Evolutionary conservation across 2,113 vertebrate genomes (phyloP).

Genomic region (Asarcornis scutulata): DNA sequence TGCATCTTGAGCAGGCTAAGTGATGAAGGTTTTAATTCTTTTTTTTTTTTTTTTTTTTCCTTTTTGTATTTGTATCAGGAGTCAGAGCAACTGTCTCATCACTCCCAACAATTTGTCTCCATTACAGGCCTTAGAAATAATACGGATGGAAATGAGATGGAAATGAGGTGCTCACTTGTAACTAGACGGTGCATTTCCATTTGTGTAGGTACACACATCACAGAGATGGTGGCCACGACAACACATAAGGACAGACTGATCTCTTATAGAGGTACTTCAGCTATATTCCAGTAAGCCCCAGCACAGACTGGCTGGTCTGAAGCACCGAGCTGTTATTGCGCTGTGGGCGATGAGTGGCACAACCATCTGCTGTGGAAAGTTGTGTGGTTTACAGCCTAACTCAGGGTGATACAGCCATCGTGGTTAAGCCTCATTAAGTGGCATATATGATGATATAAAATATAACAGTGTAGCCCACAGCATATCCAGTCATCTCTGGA

Average conservation of each 20-base stretch:
- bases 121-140: neutral
- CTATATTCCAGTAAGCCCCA: neutral
- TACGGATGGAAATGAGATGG: neutral
- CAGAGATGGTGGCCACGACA: too few relatives aligned
- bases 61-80: neutral
- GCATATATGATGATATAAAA: neutral
- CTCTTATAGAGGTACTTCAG: neutral
- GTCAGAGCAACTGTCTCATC: neutral
- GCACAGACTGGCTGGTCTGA: neutral
- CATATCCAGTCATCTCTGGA: neutral
- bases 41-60: neutral
- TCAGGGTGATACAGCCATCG: neutral
- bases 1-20: neutral
- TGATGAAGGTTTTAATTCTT: neutral
- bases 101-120: neutral
- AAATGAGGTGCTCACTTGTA: neutral
- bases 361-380: too few relatives aligned
- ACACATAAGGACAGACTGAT: neutral
- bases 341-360: neutral
- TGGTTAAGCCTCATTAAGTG: accelerated
- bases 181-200: neutral
- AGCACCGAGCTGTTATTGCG: neutral
- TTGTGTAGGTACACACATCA: neutral
- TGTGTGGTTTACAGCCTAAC: neutral
- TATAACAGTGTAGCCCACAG: neutral